Evolutionary conservation across 2,888 invertebrate species (phyloP), one percentile per base, ranked within the genome.

Genomic region (Timandra comae): DNA sequence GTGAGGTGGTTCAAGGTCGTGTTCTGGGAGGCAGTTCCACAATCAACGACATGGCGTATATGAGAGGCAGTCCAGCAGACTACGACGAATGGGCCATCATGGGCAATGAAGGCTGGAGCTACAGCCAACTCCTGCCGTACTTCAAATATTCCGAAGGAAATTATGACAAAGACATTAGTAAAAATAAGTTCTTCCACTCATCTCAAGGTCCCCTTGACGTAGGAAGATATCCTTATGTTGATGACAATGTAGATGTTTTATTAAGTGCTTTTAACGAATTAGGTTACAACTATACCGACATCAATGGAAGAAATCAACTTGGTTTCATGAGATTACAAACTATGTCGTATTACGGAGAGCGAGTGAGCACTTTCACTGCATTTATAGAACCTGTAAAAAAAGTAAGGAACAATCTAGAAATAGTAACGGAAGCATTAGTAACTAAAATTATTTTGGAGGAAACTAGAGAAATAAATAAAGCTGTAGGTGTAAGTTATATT

Each of bases 101-200:
- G 25, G 85, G 82, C 2, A 84, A 84, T 35, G 73, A 80, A 2
- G 85, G 78, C 7, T 85, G 85, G 85, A 69, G 70, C 33, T 85
- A 63, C 43, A 67, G 49, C 3, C 64, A 81, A 48, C 56, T 85
- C 3, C 58, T 85, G 1, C 80, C 81, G 7, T 85, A 70, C 52
- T 85, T 82, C 49, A 85, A 84, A 49, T 79, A 85, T 41, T 85
- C 85, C 1, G 85, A 85, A 63, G 81, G 82, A 40, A 85, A 84
- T 49, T 84, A 81, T 29, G 82, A 85, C 39, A 81, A 74, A 43
- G 85, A 84, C 34, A 78, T 85, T 38, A 66, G 65, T 10, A 82
- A 75, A 49, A 80, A 84, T 42, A 78, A 72, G 47, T 59, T 67
- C 27, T 81, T 72, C 43, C 85, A 85, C 48, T 82, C 85, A 3